Conservation (phyloP, 1,140 invertebrate genomes). For the Parapsyche elsis region DNA sequence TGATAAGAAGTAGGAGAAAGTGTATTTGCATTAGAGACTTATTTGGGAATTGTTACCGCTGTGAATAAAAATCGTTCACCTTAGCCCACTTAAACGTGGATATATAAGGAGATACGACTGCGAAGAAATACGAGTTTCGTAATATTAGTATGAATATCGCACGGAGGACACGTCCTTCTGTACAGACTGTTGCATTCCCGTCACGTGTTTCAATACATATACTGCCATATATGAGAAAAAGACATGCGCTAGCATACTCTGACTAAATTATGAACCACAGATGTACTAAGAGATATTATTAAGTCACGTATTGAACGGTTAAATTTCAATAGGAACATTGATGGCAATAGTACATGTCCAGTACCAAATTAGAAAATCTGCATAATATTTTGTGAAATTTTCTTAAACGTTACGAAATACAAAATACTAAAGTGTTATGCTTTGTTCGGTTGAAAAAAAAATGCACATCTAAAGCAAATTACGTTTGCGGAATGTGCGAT, state of each 20-base stretch:
- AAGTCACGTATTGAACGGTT: neutral
- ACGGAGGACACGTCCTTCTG: neutral
- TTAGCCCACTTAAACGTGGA: conserved; percentile 11
- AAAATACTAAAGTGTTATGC: too few relatives aligned
- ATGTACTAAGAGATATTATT: neutral
- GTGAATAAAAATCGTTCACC: neutral
- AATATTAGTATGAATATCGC: neutral
- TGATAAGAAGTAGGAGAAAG: neutral
- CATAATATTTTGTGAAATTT: too few relatives aligned
- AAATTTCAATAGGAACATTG: too few relatives aligned
- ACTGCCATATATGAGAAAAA: neutral
- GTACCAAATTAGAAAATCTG: too few relatives aligned
- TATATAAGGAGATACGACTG: conserved; percentile 21
- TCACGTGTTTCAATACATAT: neutral
- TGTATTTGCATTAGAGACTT: neutral
- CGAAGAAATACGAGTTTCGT: neutral
- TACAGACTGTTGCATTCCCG: neutral
- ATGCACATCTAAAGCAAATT: too few relatives aligned
- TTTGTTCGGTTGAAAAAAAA: too few relatives aligned
- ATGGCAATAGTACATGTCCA: too few relatives aligned
- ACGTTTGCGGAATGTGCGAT: too few relatives aligned
- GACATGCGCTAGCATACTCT: too few relatives aligned
- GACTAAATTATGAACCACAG: too few relatives aligned
- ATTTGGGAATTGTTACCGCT: neutral
- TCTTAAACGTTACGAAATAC: too few relatives aligned